Conservation (phyloP, 2,888 invertebrate genomes). For the Nomada ruficornis region DNA sequence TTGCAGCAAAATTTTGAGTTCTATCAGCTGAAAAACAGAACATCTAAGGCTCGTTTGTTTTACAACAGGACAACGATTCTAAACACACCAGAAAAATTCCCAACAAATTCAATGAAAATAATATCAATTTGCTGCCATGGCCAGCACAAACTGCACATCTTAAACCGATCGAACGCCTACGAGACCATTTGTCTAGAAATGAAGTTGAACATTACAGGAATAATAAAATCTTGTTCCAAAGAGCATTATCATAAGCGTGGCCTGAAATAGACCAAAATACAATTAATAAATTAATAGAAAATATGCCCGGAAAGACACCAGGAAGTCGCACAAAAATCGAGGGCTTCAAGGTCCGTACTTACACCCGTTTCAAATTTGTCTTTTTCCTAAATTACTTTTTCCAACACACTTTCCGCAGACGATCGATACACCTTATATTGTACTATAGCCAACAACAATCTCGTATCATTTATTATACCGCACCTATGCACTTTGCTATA, state of each 20-base stretch:
- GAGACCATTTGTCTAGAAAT: not conserved
- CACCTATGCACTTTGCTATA: not conserved
- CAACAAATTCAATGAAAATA: no score
- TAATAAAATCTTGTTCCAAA: not conserved
- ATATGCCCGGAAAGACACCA: not conserved
- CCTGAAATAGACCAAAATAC: not conserved
- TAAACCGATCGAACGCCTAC: not conserved
- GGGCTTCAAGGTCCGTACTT: not conserved
- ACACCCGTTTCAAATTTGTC: not conserved
- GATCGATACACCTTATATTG: not conserved
- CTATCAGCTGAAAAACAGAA: not conserved
- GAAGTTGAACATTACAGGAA: no score
- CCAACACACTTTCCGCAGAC: not conserved
- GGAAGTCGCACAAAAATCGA: not conserved
- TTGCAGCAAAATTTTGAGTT: not conserved
- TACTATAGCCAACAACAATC: not conserved
- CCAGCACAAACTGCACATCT: no score
- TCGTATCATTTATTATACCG: not conserved
- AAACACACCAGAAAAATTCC: not conserved
- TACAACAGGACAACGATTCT: conserved; percentile 8
- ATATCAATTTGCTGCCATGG: no score
- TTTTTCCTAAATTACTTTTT: not conserved
- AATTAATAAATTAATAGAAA: not conserved
- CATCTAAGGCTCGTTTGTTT: not conserved
- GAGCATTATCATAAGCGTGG: not conserved